phyloP scores from a whole-genome alignment of 2,113 vertebrate genomes.

The Etheostoma spectabile region DNA sequence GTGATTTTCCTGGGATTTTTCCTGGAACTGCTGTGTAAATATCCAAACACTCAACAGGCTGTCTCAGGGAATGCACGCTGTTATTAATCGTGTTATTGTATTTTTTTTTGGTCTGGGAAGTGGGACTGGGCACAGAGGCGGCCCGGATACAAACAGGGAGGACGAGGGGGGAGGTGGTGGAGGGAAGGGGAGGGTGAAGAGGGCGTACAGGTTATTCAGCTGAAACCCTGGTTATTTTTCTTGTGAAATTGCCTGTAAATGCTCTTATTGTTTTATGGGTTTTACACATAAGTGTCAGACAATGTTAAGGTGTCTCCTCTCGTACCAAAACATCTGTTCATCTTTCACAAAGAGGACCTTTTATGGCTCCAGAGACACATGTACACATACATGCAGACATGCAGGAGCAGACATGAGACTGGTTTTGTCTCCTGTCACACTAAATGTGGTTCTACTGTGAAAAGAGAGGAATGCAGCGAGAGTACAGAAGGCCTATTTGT shows the following conservation, averaged over 20 bases:
- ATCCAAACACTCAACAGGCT: constrained; percentile 41
- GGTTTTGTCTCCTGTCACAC: constrained; percentile 31
- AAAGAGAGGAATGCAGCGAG: constrained; percentile 13
- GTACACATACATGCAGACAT: too few relatives aligned
- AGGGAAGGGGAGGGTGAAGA: not conserved
- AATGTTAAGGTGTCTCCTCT: constrained; percentile 37
- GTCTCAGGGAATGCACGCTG: constrained; percentile 32
- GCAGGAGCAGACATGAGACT: too few relatives aligned
- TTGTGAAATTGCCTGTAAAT: constrained; percentile 46
- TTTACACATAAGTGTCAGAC: constrained; percentile 69
- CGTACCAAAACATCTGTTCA: constrained; percentile 49
- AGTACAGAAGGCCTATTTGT: not conserved
- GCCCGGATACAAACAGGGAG: constrained; percentile 19
- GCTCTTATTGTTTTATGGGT: constrained; percentile 45
- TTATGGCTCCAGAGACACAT: constrained; percentile 38
- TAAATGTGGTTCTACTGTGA: constrained; percentile 33
- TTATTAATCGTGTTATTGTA: constrained; percentile 62
- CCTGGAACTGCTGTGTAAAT: constrained; percentile 53
- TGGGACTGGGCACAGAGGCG: constrained; percentile 15
- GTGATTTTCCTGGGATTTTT: constrained; percentile 33
- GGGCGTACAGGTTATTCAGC: constrained; percentile 20
- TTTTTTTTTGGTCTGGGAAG: constrained; percentile 52
- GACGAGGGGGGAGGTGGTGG: not conserved
- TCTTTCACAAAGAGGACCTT: constrained; percentile 3
- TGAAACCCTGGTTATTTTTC: constrained; percentile 32